These are phyloP conservation scores for Strix aluco DNA, from an alignment of 2,113 vertebrate species.

Conservation along the genomic window DNA sequence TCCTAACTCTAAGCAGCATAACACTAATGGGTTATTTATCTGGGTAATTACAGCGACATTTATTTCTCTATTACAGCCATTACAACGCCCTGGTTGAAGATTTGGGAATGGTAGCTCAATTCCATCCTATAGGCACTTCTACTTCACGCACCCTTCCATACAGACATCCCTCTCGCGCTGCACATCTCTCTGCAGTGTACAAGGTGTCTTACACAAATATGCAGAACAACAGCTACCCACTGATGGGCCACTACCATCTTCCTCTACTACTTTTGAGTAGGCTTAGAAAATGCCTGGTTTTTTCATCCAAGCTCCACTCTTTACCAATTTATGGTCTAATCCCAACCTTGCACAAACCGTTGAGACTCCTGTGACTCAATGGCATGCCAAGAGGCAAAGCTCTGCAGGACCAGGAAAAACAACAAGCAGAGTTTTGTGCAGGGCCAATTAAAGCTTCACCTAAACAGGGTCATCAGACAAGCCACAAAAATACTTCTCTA, in stretches of 20 bases:
- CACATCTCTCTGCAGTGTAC: background rate
- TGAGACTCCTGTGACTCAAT: accelerated
- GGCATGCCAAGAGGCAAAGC: background rate
- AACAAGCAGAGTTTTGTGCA: background rate
- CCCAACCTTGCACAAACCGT: background rate
- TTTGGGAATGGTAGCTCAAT: background rate
- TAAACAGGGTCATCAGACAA: background rate
- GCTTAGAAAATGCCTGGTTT: background rate
- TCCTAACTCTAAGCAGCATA: background rate
- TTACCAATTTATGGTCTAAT: background rate
- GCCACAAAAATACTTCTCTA: background rate
- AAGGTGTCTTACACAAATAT: background rate
- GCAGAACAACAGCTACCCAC: background rate
- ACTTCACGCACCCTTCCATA: background rate
- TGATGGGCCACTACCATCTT: background rate
- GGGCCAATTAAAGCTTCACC: background rate
- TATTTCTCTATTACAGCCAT: background rate
- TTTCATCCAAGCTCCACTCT: background rate
- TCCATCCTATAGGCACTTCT: background rate
- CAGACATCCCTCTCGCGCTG: background rate
- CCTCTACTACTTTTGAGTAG: background rate
- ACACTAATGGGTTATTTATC: background rate
- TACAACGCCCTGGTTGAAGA: background rate
- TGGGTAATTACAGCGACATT: background rate
- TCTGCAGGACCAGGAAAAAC: background rate